Conservation (phyloP, 2,888 invertebrate genomes). For the Polydrusus tereticollis region DNA sequence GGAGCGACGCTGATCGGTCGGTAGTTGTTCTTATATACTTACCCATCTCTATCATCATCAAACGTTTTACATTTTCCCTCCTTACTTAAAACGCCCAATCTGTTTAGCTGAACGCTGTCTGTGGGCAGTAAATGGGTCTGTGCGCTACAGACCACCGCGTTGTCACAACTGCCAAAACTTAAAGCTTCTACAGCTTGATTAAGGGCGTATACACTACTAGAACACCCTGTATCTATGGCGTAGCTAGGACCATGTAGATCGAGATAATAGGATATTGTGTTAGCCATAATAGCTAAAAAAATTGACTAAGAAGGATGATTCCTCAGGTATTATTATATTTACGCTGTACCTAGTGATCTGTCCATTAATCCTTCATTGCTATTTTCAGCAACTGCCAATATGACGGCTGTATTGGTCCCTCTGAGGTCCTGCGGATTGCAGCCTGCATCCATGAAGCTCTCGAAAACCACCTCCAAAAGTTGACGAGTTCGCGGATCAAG, state of each 20-base stretch:
- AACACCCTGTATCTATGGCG: constrained; percentile 92
- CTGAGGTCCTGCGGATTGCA: constrained; percentile 52
- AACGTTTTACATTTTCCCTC: constrained; percentile 6
- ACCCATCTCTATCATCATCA: constrained; percentile 22
- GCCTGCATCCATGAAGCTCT: constrained; percentile 55
- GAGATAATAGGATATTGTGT: constrained; percentile 88
- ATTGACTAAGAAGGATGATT: too few relatives aligned
- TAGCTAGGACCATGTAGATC: constrained; percentile 91
- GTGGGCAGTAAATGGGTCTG: constrained; percentile 89
- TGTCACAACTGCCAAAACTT: constrained; percentile 84
- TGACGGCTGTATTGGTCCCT: constrained; percentile 49
- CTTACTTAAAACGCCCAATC: constrained; percentile 81
- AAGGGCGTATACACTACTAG: constrained; percentile 88
- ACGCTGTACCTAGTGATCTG: constrained; percentile 19
- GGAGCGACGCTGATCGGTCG: neutral
- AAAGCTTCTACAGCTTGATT: constrained; percentile 85
- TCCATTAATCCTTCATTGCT: constrained; percentile 25
- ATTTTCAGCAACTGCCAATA: constrained; percentile 44
- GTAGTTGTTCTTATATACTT: neutral
- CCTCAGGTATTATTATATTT: neutral
- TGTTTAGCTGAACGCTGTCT: constrained; percentile 87
- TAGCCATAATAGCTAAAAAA: constrained; percentile 80
- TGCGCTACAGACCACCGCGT: constrained; percentile 89
- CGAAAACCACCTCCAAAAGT: constrained; percentile 52
- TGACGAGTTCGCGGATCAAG: constrained; percentile 51